Evolutionary conservation across 2,797 vertebrate genomes (phyloP).

Genomic region (Picus viridis): DNA sequence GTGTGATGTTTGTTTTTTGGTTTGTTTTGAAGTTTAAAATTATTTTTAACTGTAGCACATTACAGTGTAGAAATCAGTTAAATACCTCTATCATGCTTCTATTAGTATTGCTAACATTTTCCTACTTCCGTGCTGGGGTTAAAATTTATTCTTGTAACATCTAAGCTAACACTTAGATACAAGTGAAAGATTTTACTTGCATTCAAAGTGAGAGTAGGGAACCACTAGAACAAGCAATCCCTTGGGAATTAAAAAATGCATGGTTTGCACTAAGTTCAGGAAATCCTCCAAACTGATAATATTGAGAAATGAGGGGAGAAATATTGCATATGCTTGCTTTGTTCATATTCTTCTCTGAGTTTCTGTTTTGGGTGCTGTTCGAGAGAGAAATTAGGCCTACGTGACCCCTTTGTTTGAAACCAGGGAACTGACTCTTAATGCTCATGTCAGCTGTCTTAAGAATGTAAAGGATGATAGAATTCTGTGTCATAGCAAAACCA

Average conservation of each 20-base stretch:
- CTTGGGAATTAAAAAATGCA: not conserved
- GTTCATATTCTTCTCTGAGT: not conserved
- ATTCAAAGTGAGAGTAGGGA: not conserved
- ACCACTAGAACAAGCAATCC: not conserved
- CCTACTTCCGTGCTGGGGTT: fast-evolving
- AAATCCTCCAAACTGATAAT: not conserved
- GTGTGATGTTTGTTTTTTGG: no score
- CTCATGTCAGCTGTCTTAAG: not conserved
- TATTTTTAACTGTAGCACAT: not conserved
- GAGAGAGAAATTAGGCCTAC: not conserved
- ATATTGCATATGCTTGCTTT: not conserved
- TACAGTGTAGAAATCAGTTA: not conserved
- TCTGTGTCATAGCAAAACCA: not conserved
- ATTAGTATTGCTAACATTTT: not conserved
- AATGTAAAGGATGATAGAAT: not conserved
- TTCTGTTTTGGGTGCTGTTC: not conserved
- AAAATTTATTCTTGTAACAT: not conserved
- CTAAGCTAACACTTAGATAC: not conserved
- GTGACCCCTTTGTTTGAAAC: not conserved
- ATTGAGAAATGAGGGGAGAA: not conserved
- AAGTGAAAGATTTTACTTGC: not conserved
- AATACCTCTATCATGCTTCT: not conserved
- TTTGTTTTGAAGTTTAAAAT: no score
- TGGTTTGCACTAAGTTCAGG: not conserved
- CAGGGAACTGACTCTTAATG: not conserved